phyloP scores from a whole-genome alignment of 2,888 invertebrate species.

The Lasioglossum malachurum region DNA sequence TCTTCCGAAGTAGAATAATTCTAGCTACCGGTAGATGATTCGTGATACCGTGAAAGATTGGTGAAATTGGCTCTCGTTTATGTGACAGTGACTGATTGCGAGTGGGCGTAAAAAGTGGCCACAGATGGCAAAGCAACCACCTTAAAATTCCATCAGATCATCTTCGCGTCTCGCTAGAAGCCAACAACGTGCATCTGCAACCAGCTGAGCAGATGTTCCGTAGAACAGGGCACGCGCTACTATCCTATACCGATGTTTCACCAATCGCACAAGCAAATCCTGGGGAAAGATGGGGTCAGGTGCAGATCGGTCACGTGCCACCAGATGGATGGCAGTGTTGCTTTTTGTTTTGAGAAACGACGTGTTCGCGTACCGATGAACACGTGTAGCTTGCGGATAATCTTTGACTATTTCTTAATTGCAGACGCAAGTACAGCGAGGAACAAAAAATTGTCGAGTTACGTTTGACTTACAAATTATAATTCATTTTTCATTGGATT shows the following conservation, averaged over 20 bases:
- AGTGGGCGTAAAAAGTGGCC: constrained; percentile 7
- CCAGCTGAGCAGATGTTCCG: constrained; percentile 62
- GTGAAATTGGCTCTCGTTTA: constrained; percentile 10
- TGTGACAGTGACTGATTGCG: constrained; percentile 16
- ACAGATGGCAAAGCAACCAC: constrained; percentile 38
- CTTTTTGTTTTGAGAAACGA: constrained; percentile 27
- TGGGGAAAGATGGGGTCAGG: constrained; percentile 67
- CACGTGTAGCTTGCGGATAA: too few relatives aligned
- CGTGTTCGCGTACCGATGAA: too few relatives aligned
- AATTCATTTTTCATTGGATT: too few relatives aligned
- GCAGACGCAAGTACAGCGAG: not conserved
- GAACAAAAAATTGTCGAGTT: not conserved
- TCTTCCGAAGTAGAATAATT: too few relatives aligned
- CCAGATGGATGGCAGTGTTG: constrained; percentile 61
- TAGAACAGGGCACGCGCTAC: constrained; percentile 63
- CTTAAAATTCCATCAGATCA: constrained; percentile 41
- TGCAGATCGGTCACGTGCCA: constrained; percentile 67
- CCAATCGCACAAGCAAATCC: constrained; percentile 58
- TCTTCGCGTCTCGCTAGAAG: constrained; percentile 26
- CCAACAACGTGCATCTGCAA: constrained; percentile 52
- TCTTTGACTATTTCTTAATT: not conserved
- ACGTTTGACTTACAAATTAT: too few relatives aligned
- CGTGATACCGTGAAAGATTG: not conserved
- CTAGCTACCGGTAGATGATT: not conserved
- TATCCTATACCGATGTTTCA: constrained; percentile 42